These are phyloP conservation scores for Sebastes taczanowskii DNA, from an alignment of 2,797 vertebrate species.

Conservation along the genomic window DNA sequence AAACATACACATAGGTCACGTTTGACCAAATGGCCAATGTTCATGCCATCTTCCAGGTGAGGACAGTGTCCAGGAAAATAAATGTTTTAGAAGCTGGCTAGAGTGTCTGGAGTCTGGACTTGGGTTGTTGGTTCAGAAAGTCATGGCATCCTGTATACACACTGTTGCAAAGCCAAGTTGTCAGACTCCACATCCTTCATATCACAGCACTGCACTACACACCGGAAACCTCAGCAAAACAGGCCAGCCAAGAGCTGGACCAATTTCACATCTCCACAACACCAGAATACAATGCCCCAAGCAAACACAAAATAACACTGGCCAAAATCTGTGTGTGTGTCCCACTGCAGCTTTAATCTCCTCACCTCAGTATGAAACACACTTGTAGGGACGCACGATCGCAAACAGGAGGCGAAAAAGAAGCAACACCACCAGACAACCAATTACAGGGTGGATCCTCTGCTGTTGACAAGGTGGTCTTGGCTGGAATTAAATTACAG, in stretches of 20 bases:
- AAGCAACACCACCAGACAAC: conserved; percentile 2
- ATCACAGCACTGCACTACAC: neutral
- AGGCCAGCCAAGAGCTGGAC: neutral
- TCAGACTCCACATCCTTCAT: neutral
- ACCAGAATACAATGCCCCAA: neutral
- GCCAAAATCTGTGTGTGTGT: neutral
- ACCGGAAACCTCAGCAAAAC: conserved; percentile 4
- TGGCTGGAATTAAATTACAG: conserved; percentile 48
- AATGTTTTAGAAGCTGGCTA: neutral
- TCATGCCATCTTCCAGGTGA: neutral
- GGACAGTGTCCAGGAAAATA: neutral
- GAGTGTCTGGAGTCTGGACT: neutral
- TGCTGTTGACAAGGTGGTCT: conserved; percentile 42
- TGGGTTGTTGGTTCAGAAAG: conserved; percentile 1
- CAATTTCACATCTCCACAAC: neutral
- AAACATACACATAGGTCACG: neutral
- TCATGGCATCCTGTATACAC: conserved; percentile 3
- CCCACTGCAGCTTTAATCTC: conserved; percentile 2
- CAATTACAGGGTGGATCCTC: conserved; percentile 33
- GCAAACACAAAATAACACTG: neutral
- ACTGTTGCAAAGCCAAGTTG: neutral
- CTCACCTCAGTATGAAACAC: neutral
- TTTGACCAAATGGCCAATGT: neutral
- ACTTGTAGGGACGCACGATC: neutral
- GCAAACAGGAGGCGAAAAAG: neutral